These are phyloP conservation scores for Tupaia chinensis DNA, from an alignment of 2,113 vertebrate genomes.

Conservation along the genomic window DNA sequence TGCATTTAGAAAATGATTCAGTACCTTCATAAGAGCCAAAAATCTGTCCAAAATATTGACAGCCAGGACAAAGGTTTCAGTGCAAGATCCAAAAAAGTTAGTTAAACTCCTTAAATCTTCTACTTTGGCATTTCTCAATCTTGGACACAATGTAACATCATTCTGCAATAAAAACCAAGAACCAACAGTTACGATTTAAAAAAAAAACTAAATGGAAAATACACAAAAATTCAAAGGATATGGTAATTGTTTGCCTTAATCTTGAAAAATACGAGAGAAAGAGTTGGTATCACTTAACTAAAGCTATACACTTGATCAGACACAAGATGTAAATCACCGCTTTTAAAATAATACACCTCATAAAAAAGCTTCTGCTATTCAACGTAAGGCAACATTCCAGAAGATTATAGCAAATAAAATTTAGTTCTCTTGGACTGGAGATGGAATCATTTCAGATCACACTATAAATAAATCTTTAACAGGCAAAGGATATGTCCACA, in stretches of 20 bases:
- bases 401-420: not conserved
- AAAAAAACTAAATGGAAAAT: not conserved
- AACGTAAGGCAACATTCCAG: not conserved
- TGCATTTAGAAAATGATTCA: not conserved
- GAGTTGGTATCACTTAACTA: not conserved
- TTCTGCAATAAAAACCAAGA: slow-evolving; percentile 85
- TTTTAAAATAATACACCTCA: not conserved
- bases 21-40: slow-evolving; percentile 97
- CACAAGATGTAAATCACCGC: not conserved
- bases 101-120: slow-evolving; percentile 97
- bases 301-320: not conserved
- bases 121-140: slow-evolving; percentile 94
- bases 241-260: not conserved
- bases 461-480: not conserved
- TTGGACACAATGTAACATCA: slow-evolving; percentile 92
- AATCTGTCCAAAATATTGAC: slow-evolving; percentile 98
- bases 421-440: not conserved
- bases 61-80: slow-evolving; percentile 96
- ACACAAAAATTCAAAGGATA: not conserved
- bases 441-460: not conserved
- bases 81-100: slow-evolving; percentile 97
- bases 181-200: not conserved
- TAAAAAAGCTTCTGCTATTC: not conserved
- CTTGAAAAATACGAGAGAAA: not conserved
- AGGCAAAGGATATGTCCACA: not conserved